These are phyloP conservation scores for Mirza zaza DNA, from an alignment of 2,113 vertebrate genomes.

Conservation along the genomic window DNA sequence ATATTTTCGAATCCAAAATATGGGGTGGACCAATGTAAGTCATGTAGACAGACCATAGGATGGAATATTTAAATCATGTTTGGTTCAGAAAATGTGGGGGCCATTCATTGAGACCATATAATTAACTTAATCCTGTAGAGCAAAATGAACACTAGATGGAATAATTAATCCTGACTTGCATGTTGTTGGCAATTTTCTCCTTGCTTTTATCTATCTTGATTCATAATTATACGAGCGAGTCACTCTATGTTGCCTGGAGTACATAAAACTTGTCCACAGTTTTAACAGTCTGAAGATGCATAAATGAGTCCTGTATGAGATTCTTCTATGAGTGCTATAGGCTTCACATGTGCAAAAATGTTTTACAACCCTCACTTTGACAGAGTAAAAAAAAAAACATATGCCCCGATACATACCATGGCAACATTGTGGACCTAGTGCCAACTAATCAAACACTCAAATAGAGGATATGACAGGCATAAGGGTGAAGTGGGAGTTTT, in stretches of 20 bases:
- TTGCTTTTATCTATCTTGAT: background rate
- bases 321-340: background rate
- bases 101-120: background rate
- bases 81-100: background rate
- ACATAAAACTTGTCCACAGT: background rate
- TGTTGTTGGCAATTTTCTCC: background rate
- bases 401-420: background rate
- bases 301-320: background rate
- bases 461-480: background rate
- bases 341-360: background rate
- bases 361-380: background rate
- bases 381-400: background rate
- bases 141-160: background rate
- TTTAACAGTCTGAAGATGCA: background rate
- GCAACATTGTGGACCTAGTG: background rate
- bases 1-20: background rate
- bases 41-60: background rate
- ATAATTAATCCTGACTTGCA: background rate
- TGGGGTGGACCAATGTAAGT: background rate
- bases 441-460: background rate
- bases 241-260: background rate
- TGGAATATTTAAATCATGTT: background rate
- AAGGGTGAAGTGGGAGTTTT: fast-evolving
- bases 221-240: background rate
- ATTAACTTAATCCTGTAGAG: background rate